Evolutionary conservation across 1,140 invertebrate species (phyloP), one percentile per base, ranked within the genome.

Genomic region (Trachymyrmex septentrionalis): DNA sequence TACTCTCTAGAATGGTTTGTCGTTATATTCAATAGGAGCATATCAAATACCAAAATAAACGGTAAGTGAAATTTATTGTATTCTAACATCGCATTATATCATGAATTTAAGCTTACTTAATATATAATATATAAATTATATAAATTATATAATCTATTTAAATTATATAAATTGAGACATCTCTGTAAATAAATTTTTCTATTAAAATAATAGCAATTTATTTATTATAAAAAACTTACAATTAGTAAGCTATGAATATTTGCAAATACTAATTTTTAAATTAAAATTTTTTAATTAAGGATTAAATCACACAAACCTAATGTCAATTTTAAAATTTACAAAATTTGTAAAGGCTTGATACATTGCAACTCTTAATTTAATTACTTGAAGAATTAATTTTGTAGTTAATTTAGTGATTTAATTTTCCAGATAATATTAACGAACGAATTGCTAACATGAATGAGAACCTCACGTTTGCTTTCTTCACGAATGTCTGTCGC

Each of bases 1-100:
- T 98, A 97, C 92, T 97, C 97, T 4, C 93, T 97, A 21, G 96
- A 96, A 78, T 98, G 97, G 97, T 97, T 97, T 91, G 96, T 97
- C 78, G 96, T 96, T 71, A 96, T 97, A 6, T 97, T 97, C 92
- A 95, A 96, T 71, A 96, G 96, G 85, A 97, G 96, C 91, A 98
- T 97, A 90, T 95, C 96, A 9, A 96, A 96, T 85, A 96, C 97
- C 0, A 96, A 97, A 89, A 96, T 96, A 91, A 92, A 91, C 61
- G 91, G 95, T 96, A 34, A 85, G 80, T 85, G 30, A 34, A 76
- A 16, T 14, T 59, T 84, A 53, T 77, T n/a, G 30, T 50, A 38
- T 27, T 81, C 16, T 80, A 21, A 77, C 24, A 61, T 76, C 7
- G 14, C n/a, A 24, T 66, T 66, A 0, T 78, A 4, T 66, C 12